These are phyloP conservation scores for Lysandra coridon DNA, from an alignment of 2,888 invertebrate species.

Conservation along the genomic window DNA sequence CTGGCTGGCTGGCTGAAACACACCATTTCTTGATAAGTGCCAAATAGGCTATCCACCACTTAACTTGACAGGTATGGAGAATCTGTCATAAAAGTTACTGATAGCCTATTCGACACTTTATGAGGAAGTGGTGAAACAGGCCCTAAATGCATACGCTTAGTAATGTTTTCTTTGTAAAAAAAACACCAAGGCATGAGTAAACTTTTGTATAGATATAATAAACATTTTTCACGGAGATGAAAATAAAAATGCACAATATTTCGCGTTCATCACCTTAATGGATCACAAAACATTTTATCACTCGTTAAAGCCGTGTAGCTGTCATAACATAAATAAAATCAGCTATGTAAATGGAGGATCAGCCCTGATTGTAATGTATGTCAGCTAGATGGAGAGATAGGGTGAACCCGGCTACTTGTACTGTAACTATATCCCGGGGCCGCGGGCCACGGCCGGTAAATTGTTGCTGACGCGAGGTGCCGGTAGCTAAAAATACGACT, in stretches of 20 bases:
- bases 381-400: slow-evolving; percentile 70
- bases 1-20: no score
- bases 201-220: neutral
- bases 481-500: slow-evolving; percentile 46
- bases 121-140: no score
- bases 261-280: neutral
- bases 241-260: neutral
- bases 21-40: no score
- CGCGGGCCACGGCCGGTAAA: slow-evolving; percentile 60
- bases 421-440: slow-evolving; percentile 58
- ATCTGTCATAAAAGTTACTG: no score
- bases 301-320: slow-evolving; percentile 17
- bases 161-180: no score
- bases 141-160: no score
- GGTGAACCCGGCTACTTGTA: slow-evolving; percentile 54
- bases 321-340: slow-evolving; percentile 46
- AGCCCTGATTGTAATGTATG: slow-evolving; percentile 65
- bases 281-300: slow-evolving; percentile 9
- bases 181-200: no score
- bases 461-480: slow-evolving; percentile 54
- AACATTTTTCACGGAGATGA: neutral
- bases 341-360: slow-evolving; percentile 55
- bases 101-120: no score
- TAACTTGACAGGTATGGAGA: no score
- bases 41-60: no score